These are phyloP conservation scores for Mormyrus iriodes DNA, from an alignment of 2,113 vertebrate species.

Conservation along the genomic window DNA sequence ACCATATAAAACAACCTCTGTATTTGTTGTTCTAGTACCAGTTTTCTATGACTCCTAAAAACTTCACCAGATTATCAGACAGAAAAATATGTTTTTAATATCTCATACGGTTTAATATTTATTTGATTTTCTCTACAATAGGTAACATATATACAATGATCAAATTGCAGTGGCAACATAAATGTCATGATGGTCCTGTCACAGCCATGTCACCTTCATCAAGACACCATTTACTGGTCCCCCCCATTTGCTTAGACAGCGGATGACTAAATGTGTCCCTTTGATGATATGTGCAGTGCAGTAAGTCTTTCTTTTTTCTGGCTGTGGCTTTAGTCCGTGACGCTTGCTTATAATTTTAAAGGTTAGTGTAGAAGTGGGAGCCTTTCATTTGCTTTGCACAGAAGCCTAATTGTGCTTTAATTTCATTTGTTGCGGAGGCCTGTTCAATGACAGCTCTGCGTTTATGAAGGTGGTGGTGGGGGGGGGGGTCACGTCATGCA, in stretches of 20 bases:
- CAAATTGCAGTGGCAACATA: neutral
- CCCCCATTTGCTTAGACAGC: constrained; percentile 20
- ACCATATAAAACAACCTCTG: neutral
- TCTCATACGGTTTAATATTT: neutral
- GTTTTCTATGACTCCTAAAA: neutral
- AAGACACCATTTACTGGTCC: neutral
- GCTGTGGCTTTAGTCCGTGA: constrained; percentile 45
- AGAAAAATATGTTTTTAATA: neutral
- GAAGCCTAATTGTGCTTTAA: constrained; percentile 57
- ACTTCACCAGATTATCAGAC: neutral
- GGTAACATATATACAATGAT: neutral
- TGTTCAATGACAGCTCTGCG: constrained; percentile 60
- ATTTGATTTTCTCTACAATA: neutral
- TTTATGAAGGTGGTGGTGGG: constrained; percentile 29
- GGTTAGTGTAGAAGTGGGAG: constrained; percentile 27
- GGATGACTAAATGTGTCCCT: constrained; percentile 44
- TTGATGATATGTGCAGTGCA: constrained; percentile 48
- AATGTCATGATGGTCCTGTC: neutral
- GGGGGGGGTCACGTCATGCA: constrained; percentile 19
- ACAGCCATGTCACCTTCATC: neutral
- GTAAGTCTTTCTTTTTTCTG: constrained; percentile 39
- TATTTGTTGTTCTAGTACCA: neutral
- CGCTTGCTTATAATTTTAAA: constrained; percentile 45
- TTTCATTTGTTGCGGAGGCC: constrained; percentile 57
- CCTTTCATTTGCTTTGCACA: constrained; percentile 34